Evolutionary conservation across 2,113 vertebrate species (phyloP).

Genomic region (Chunga burmeisteri): DNA sequence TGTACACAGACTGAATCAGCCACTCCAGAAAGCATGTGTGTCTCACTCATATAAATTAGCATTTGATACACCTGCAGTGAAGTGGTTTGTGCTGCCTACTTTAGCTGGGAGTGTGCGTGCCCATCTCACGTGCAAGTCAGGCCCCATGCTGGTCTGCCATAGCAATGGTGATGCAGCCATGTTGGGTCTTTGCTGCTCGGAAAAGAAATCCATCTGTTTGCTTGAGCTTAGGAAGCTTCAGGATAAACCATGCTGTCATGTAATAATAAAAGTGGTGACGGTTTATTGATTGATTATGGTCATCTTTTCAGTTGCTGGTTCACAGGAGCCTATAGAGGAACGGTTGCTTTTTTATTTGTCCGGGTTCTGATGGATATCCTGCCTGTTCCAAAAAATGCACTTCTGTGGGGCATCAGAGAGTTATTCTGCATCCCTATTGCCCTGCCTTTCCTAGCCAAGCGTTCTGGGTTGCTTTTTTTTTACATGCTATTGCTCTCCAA

Average conservation of each 20-base stretch:
- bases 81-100: background rate
- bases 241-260: background rate
- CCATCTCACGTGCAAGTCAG: fast-evolving
- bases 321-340: background rate
- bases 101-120: fast-evolving
- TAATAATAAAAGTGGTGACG: background rate
- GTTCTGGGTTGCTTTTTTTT: background rate
- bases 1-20: background rate
- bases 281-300: background rate
- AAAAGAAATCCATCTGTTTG: background rate
- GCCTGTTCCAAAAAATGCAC: background rate
- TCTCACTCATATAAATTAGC: background rate
- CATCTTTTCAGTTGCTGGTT: background rate
- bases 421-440: background rate
- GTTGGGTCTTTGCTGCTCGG: background rate
- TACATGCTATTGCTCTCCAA: background rate
- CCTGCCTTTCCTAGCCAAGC: background rate
- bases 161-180: fast-evolving
- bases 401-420: background rate
- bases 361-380: background rate
- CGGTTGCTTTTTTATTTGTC: background rate
- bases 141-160: fast-evolving
- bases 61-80: background rate
- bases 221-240: background rate
- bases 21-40: background rate